Conservation (phyloP, 2,113 vertebrate genomes). For the Reinhardtius hippoglossoides region DNA sequence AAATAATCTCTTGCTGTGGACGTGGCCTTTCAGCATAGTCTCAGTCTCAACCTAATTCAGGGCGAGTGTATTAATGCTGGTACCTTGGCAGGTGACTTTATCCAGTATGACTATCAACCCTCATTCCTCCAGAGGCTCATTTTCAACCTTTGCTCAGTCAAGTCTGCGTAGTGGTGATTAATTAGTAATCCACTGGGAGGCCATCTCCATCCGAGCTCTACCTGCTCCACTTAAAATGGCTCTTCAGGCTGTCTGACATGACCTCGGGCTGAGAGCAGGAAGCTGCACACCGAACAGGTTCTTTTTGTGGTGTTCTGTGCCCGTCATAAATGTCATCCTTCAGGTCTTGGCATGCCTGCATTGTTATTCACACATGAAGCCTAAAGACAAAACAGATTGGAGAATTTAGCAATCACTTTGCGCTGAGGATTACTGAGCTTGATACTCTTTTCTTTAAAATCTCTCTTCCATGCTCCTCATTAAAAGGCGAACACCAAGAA, state of each 20-base stretch:
- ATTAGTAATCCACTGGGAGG: background rate
- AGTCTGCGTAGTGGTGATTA: background rate
- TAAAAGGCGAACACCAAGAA: slow-evolving; percentile 45
- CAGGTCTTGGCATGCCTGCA: slow-evolving; percentile 47
- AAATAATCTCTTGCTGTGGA: slow-evolving; percentile 21
- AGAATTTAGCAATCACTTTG: slow-evolving; percentile 59
- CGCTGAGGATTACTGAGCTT: slow-evolving; percentile 12
- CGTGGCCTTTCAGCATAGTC: slow-evolving; percentile 8
- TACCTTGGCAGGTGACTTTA: slow-evolving; percentile 11
- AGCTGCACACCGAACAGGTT: slow-evolving; percentile 72
- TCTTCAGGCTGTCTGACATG: slow-evolving; percentile 17
- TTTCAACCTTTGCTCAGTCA: background rate
- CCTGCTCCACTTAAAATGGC: slow-evolving; percentile 29
- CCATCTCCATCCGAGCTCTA: slow-evolving; percentile 16
- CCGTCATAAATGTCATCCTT: slow-evolving; percentile 12
- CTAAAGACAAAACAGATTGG: slow-evolving; percentile 31
- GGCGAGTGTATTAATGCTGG: background rate
- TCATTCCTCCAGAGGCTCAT: slow-evolving; percentile 4
- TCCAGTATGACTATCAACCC: background rate
- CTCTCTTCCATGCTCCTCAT: slow-evolving; percentile 26
- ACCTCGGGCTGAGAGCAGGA: slow-evolving; percentile 37
- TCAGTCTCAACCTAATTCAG: background rate
- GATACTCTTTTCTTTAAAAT: background rate
- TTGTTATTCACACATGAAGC: slow-evolving; percentile 63
- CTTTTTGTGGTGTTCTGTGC: slow-evolving; percentile 39